phyloP scores from a whole-genome alignment of 2,797 vertebrate species.

The Halcyon smyrnensis region DNA sequence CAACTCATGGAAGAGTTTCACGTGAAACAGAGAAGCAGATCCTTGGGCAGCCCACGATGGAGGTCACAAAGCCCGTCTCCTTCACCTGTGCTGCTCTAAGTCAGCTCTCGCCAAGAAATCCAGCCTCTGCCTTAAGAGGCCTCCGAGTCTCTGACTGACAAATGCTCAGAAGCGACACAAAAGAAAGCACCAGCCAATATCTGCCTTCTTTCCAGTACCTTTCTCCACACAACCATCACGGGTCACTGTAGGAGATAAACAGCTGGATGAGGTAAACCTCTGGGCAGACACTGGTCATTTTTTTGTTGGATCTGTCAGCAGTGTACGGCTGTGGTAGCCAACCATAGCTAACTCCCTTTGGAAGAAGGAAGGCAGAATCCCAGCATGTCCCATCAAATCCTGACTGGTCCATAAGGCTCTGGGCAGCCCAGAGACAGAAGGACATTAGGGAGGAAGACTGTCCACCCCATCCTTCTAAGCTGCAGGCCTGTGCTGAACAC shows the following conservation, averaged over 20 bases:
- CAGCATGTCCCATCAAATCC: background rate
- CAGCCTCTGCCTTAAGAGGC: background rate
- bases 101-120: background rate
- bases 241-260: background rate
- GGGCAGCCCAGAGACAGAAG: background rate
- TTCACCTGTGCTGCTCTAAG: background rate
- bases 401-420: rapidly evolving
- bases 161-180: background rate
- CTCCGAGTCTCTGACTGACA: background rate
- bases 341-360: background rate
- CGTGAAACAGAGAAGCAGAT: background rate
- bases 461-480: background rate
- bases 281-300: background rate
- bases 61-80: background rate
- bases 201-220: background rate
- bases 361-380: background rate
- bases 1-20: background rate
- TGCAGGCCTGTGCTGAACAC: background rate
- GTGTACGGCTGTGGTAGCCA: background rate
- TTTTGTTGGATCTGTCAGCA: background rate
- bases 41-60: background rate
- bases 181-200: background rate
- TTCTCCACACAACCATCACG: background rate
- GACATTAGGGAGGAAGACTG: background rate
- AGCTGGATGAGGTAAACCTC: background rate